Conservation (phyloP, 2,113 vertebrate genomes). For the Todiramphus chloris region DNA sequence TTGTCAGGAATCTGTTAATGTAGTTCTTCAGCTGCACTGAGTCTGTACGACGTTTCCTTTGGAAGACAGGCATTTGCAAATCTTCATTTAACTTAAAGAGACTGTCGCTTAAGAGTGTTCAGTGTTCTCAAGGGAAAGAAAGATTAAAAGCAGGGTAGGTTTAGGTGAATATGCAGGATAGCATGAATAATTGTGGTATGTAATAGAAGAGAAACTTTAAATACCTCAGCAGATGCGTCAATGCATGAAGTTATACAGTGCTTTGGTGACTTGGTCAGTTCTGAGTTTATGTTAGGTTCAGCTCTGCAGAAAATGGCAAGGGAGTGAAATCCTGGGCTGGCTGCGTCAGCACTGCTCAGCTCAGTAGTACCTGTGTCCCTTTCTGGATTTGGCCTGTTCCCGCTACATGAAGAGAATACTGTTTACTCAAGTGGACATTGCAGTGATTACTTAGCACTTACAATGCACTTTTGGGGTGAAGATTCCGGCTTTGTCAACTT, state of each 20-base stretch:
- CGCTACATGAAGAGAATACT: background rate
- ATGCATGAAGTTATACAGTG: background rate
- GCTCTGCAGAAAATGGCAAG: background rate
- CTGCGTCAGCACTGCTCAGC: background rate
- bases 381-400: background rate
- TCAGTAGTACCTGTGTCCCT: background rate
- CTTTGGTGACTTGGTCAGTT: background rate
- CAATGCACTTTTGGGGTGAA: background rate
- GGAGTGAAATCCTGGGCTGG: background rate
- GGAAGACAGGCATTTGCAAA: conserved; percentile 11
- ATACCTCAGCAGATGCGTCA: background rate
- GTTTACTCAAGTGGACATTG: background rate
- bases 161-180: conserved; percentile 9
- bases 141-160: background rate
- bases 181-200: background rate
- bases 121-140: conserved; percentile 1
- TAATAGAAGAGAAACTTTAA: conserved; percentile 30
- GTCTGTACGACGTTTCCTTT: background rate
- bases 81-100: conserved; percentile 8
- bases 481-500: background rate
- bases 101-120: background rate
- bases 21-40: background rate
- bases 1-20: background rate
- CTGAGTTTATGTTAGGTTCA: background rate
- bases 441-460: background rate